Conservation (phyloP, 2,113 vertebrate species). For the Centrocercus urophasianus region DNA sequence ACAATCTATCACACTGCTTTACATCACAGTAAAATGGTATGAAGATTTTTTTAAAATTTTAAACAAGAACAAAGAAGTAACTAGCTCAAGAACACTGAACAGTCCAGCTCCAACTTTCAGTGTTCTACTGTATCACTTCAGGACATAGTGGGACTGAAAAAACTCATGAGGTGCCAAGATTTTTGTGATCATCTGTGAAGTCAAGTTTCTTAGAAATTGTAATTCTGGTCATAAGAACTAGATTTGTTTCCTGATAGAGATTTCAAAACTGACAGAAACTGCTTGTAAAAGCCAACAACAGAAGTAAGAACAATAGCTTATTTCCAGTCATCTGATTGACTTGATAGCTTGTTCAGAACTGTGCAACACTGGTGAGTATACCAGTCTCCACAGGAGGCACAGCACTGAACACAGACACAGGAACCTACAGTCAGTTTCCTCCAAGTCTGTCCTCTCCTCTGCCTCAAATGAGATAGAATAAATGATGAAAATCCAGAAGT, state of each 20-base stretch:
- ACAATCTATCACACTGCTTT: not conserved
- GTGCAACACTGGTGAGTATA: not conserved
- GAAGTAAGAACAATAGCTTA: not conserved
- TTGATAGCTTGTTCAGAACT: not conserved
- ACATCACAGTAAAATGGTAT: not conserved
- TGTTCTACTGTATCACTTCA: not conserved
- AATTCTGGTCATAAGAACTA: not conserved
- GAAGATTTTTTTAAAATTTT: not conserved
- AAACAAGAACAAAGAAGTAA: not conserved
- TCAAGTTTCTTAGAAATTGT: not conserved
- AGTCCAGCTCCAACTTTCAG: not conserved
- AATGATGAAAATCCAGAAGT: not conserved
- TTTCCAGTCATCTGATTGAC: not conserved
- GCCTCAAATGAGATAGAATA: not conserved
- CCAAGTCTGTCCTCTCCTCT: not conserved
- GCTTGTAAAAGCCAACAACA: not conserved
- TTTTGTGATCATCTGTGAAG: not conserved
- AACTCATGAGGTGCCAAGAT: not conserved
- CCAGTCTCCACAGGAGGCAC: not conserved
- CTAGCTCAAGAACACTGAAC: not conserved
- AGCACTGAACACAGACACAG: accelerated
- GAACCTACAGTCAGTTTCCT: not conserved
- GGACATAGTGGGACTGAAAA: not conserved
- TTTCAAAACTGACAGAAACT: not conserved
- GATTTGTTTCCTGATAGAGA: not conserved